Evolutionary conservation across 2,113 vertebrate species (phyloP).

Genomic region (Ailurus styani): DNA sequence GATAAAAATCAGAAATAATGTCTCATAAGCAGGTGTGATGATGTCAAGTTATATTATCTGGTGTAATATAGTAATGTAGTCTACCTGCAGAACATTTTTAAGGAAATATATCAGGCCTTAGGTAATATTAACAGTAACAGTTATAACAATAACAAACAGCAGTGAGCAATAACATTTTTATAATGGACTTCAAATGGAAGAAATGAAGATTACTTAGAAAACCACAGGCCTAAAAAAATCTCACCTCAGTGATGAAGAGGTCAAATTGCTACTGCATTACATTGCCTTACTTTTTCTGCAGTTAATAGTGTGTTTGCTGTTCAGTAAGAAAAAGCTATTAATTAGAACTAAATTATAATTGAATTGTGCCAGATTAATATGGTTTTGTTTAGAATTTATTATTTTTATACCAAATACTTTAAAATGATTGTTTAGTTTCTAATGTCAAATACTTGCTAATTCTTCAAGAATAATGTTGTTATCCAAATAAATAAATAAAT

Average conservation of each 20-base stretch:
- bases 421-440: neutral
- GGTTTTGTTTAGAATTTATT: neutral
- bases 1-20: neutral
- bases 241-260: neutral
- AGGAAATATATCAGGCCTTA: neutral
- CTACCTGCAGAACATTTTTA: neutral
- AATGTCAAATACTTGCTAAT: neutral
- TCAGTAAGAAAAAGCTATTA: neutral
- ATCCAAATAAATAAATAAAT: neutral
- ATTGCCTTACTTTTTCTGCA: neutral
- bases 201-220: neutral
- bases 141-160: neutral
- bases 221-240: neutral
- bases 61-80: neutral
- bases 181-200: neutral
- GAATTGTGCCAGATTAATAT: neutral
- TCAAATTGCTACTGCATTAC: neutral
- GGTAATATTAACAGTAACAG: neutral
- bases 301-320: neutral
- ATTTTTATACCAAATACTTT: constrained; percentile 2
- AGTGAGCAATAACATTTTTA: neutral
- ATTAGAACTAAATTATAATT: neutral
- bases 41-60: neutral
- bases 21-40: neutral
- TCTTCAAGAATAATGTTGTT: neutral